These are phyloP conservation scores for Balearica regulorum DNA, from an alignment of 2,797 vertebrate species.

Conservation along the genomic window DNA sequence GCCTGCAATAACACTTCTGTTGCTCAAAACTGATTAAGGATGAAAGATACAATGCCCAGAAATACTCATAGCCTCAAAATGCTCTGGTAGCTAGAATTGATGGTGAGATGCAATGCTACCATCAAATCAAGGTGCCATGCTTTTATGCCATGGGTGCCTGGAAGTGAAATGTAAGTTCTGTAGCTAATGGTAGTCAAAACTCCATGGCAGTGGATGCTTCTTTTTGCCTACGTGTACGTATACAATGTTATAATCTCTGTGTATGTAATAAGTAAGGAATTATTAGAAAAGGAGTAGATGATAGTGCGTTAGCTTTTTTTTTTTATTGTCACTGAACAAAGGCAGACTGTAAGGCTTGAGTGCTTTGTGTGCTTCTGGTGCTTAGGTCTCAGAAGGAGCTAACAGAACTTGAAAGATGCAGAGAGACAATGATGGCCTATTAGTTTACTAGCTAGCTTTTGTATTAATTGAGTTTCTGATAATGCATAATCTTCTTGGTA, in stretches of 20 bases:
- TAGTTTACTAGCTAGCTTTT: not conserved
- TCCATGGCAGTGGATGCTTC: fast-evolving
- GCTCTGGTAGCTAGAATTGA: not conserved
- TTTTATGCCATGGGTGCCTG: not conserved
- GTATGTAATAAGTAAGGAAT: not conserved
- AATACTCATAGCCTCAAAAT: not conserved
- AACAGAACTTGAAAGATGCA: not conserved
- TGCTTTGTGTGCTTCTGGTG: not conserved
- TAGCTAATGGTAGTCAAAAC: not conserved
- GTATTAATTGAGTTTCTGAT: not conserved
- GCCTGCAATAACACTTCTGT: not conserved
- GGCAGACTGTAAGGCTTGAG: not conserved
- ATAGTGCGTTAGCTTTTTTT: no score
- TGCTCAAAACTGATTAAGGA: not conserved
- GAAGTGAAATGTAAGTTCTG: not conserved
- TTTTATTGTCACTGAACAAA: not conserved
- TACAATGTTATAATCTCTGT: not conserved
- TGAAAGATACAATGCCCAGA: fast-evolving
- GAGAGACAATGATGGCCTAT: not conserved
- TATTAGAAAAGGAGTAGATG: not conserved
- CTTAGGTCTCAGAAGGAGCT: not conserved
- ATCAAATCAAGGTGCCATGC: not conserved
- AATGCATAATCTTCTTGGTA: not conserved
- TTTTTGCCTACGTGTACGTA: fast-evolving
- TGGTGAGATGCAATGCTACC: not conserved